phyloP scores from a whole-genome alignment of 2,113 vertebrate species.

The Aphelocoma coerulescens region DNA sequence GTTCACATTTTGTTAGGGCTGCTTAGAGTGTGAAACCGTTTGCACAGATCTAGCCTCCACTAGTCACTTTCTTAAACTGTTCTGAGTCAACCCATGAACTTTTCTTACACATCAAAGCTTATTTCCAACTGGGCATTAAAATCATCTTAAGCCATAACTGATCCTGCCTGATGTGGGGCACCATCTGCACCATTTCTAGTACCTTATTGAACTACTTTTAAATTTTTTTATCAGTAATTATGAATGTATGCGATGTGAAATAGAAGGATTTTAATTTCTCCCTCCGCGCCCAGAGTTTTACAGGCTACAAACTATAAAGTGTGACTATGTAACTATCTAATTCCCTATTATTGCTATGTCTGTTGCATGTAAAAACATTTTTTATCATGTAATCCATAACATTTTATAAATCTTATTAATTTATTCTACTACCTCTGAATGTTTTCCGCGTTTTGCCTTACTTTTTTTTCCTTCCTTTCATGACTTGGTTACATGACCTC shows the following conservation, averaged over 20 bases:
- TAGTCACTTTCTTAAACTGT: slow-evolving; percentile 31
- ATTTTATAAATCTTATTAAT: background rate
- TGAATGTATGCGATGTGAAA: background rate
- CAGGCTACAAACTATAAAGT: background rate
- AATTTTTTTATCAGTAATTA: background rate
- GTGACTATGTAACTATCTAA: background rate
- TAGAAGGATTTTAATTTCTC: background rate
- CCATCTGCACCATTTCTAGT: background rate
- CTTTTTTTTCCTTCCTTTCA: background rate
- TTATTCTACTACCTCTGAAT: background rate
- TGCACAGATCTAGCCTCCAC: background rate
- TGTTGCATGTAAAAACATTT: background rate
- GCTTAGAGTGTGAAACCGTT: background rate
- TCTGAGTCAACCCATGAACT: slow-evolving; percentile 42
- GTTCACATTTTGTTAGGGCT: background rate
- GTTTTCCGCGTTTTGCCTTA: background rate
- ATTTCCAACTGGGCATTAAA: slow-evolving; percentile 36
- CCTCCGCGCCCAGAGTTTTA: background rate
- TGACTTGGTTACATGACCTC: background rate
- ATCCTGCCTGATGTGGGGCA: background rate
- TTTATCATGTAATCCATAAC: background rate
- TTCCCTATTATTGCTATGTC: background rate
- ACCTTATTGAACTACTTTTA: background rate
- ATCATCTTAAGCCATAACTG: slow-evolving; percentile 10
- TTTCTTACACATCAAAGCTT: slow-evolving; percentile 55